Percentiles rank a stretch among this genome's conserved stretches.
Evolutionary conservation across 2,797 vertebrate species (phyloP).

Genomic region (Monodelphis domestica): DNA sequence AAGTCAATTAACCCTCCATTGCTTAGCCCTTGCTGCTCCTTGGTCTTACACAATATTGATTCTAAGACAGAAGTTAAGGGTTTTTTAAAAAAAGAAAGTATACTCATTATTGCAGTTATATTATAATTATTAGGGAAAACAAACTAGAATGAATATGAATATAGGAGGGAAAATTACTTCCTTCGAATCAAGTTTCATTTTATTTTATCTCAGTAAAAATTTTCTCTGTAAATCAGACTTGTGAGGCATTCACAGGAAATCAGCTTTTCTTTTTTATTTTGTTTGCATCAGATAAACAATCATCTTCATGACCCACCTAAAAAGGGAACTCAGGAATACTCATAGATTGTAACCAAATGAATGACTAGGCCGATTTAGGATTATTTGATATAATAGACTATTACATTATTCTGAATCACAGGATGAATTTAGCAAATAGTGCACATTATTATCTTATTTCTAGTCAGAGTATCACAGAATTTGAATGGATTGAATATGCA

Average conservation of each 20-base stretch:
- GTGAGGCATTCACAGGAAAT: conserved; percentile 10
- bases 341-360: neutral
- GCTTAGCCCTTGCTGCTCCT: no score
- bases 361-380: conserved; percentile 24
- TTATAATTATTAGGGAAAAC: no score
- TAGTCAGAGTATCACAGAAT: conserved; percentile 41
- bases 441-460: conserved; percentile 54
- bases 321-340: neutral
- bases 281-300: conserved; percentile 11
- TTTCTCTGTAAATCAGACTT: conserved; percentile 20
- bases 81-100: no score
- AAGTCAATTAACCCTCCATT: no score
- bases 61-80: no score
- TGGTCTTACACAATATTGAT: no score
- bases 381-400: conserved; percentile 59
- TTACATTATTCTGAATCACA: conserved; percentile 45
- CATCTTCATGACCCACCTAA: neutral
- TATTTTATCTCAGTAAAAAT: neutral
- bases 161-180: neutral
- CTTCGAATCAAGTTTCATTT: conserved; percentile 8
- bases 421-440: conserved; percentile 61
- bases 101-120: no score
- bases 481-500: neutral
- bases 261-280: conserved; percentile 15
- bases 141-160: neutral